Conservation (phyloP, 2,888 invertebrate species). For the Synergus itoensis region DNA sequence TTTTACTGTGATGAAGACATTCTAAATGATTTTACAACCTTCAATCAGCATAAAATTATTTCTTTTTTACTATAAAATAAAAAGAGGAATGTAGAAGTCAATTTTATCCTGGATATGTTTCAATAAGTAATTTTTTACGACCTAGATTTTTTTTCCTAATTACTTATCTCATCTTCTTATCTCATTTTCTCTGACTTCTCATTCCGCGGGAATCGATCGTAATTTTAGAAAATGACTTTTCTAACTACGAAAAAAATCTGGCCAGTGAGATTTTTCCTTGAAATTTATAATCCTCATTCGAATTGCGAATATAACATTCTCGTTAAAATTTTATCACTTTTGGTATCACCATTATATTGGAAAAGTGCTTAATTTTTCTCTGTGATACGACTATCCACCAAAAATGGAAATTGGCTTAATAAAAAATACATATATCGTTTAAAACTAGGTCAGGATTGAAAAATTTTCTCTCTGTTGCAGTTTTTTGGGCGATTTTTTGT, state of each 20-base stretch:
- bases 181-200: not conserved
- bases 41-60: too few species aligned
- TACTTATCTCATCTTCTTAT: too few species aligned
- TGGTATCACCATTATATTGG: not conserved
- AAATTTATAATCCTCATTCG: not conserved
- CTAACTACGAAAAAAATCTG: not conserved
- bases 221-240: not conserved
- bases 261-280: not conserved
- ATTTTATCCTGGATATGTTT: slow-evolving; percentile 1
- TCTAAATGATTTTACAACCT: too few species aligned
- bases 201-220: not conserved
- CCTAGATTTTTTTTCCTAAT: too few species aligned
- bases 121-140: not conserved
- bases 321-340: not conserved
- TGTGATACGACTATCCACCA: not conserved
- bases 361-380: not conserved
- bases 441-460: not conserved
- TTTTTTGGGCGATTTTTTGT: not conserved
- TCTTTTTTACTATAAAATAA: not conserved
- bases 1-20: not conserved
- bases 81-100: not conserved
- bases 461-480: not conserved
- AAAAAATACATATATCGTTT: not conserved
- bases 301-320: not conserved
- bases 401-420: not conserved